These are phyloP conservation scores for Pristionchus entomophagus DNA, from an alignment of 2,888 invertebrate genomes.

Conservation along the genomic window DNA sequence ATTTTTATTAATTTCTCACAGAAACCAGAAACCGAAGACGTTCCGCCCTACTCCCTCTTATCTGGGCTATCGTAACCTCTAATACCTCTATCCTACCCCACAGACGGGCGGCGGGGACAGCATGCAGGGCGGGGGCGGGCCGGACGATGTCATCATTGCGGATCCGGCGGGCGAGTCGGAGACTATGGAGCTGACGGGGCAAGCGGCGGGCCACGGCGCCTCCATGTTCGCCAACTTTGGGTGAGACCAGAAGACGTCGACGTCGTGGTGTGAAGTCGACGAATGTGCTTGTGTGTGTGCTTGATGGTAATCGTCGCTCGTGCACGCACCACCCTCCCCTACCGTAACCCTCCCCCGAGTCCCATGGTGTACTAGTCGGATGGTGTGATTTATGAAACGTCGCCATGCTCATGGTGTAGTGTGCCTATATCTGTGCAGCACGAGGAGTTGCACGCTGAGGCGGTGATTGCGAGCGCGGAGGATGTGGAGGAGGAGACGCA, in stretches of 20 bases:
- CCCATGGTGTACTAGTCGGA: too few species aligned
- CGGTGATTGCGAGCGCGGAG: neutral
- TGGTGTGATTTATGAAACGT: neutral
- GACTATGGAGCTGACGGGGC: constrained; percentile 58
- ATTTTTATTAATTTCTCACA: too few species aligned
- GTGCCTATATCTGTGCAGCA: constrained; percentile 52
- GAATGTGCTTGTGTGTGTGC: constrained; percentile 1
- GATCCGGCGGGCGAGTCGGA: constrained; percentile 52
- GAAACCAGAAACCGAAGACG: too few species aligned
- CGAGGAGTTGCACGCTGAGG: constrained; percentile 61
- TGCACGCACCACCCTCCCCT: neutral
- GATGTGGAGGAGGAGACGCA: constrained; percentile 7
- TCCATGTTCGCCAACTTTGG: constrained; percentile 69
- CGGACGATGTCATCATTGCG: constrained; percentile 18
- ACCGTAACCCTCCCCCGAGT: neutral
- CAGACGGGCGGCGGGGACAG: constrained; percentile 43
- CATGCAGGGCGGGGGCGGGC: constrained; percentile 38
- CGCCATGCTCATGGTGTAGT: neutral
- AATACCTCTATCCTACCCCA: neutral
- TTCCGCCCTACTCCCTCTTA: neutral
- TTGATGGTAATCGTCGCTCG: neutral
- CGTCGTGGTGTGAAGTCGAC: neutral
- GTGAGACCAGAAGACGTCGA: constrained; percentile 49
- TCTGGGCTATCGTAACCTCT: neutral
- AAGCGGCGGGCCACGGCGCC: neutral